Evolutionary conservation across 2,113 vertebrate species (phyloP).

Genomic region (Odobenus rosmarus): DNA sequence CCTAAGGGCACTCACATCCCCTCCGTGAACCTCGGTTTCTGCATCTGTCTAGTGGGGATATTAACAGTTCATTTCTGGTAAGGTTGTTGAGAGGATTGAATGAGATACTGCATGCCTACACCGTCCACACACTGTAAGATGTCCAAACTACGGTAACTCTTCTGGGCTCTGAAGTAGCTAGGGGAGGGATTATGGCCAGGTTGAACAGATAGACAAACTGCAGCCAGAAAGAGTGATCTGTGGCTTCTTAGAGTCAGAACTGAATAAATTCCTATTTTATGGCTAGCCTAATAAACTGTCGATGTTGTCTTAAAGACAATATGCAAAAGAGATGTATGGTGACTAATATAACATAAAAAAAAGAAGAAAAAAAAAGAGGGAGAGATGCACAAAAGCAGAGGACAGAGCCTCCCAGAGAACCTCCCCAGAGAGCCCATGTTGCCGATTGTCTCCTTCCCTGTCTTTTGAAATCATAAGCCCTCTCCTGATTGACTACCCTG

Average conservation of each 20-base stretch:
- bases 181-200: background rate
- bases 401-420: rapidly evolving
- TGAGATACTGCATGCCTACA: background rate
- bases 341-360: no score
- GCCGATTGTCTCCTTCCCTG: background rate
- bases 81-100: background rate
- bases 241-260: background rate
- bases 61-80: background rate
- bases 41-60: background rate
- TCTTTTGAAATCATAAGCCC: background rate
- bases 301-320: background rate
- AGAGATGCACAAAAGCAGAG: background rate
- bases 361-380: no score
- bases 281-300: background rate
- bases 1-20: background rate
- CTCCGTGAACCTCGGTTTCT: background rate
- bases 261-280: background rate
- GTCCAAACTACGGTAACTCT: background rate
- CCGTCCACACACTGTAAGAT: background rate
- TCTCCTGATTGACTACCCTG: background rate
- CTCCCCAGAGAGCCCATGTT: background rate
- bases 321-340: background rate
- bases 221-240: background rate
- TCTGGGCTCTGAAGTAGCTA: background rate
- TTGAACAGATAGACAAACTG: background rate